Evolutionary conservation across 2,888 invertebrate species (phyloP).

Genomic region (Agonopterix heracliana): DNA sequence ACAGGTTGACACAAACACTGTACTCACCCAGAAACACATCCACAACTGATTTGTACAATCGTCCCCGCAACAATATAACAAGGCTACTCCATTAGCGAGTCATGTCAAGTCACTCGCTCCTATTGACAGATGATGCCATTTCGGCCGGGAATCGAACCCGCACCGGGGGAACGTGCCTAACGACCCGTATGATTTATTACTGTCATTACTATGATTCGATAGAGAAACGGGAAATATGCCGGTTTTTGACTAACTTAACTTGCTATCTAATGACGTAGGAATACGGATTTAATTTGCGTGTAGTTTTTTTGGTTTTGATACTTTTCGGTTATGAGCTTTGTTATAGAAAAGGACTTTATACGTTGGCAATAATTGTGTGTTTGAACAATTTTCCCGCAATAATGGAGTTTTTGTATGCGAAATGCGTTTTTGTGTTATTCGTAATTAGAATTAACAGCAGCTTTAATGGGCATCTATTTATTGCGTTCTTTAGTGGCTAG

Average conservation of each 20-base stretch:
- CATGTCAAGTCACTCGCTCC: slow-evolving; percentile 66
- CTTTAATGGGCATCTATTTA: not conserved
- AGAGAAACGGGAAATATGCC: slow-evolving; percentile 48
- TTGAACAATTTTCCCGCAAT: slow-evolving; percentile 41
- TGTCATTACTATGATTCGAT: slow-evolving; percentile 58
- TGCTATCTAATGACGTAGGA: not conserved
- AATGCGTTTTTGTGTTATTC: slow-evolving; percentile 1
- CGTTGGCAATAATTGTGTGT: slow-evolving; percentile 55
- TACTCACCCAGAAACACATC: slow-evolving; percentile 6
- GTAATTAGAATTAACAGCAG: not conserved
- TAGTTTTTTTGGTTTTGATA: not conserved
- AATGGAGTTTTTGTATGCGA: slow-evolving; percentile 30
- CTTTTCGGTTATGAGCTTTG: not conserved
- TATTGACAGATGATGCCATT: slow-evolving; percentile 76
- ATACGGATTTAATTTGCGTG: not conserved
- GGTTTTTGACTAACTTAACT: slow-evolving; percentile 12
- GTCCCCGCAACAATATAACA: slow-evolving; percentile 49
- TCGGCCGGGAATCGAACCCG: slow-evolving; percentile 71
- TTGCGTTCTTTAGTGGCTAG: too few species aligned
- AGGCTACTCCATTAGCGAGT: slow-evolving; percentile 68
- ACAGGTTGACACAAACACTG: not conserved
- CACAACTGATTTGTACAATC: slow-evolving; percentile 31
- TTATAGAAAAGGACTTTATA: slow-evolving; percentile 35
- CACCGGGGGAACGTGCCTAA: slow-evolving; percentile 67
- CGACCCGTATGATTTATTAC: slow-evolving; percentile 76